Evolutionary conservation across 2,113 vertebrate species (phyloP).

Genomic region (Cettia cetti): DNA sequence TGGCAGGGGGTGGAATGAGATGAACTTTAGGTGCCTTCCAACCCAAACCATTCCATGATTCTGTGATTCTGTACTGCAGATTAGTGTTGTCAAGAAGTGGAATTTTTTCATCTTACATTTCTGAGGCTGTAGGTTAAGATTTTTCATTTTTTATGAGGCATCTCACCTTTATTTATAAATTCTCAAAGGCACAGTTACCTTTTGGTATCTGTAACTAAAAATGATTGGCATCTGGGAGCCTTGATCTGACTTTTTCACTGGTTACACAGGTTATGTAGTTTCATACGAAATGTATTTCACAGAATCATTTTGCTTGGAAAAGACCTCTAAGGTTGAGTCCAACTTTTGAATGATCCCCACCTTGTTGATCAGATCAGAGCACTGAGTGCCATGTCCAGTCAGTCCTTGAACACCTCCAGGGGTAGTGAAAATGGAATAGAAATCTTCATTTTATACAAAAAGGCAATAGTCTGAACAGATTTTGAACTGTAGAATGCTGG

Average conservation of each 20-base stretch:
- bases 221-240: background rate
- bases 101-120: background rate
- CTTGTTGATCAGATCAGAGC: background rate
- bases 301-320: background rate
- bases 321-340: background rate
- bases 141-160: background rate
- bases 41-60: background rate
- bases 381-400: background rate
- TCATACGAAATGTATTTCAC: background rate
- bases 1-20: background rate
- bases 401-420: background rate
- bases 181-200: background rate
- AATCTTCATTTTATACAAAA: background rate
- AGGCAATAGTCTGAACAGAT: background rate
- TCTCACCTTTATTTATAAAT: background rate
- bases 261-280: background rate
- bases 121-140: background rate
- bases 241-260: background rate
- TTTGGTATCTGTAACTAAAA: background rate
- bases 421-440: background rate
- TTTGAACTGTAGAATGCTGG: background rate
- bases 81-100: background rate
- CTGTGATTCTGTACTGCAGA: background rate
- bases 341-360: background rate
- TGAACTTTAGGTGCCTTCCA: background rate